phyloP scores from a whole-genome alignment of 2,797 vertebrate genomes.

The Hippocampus kuda region DNA sequence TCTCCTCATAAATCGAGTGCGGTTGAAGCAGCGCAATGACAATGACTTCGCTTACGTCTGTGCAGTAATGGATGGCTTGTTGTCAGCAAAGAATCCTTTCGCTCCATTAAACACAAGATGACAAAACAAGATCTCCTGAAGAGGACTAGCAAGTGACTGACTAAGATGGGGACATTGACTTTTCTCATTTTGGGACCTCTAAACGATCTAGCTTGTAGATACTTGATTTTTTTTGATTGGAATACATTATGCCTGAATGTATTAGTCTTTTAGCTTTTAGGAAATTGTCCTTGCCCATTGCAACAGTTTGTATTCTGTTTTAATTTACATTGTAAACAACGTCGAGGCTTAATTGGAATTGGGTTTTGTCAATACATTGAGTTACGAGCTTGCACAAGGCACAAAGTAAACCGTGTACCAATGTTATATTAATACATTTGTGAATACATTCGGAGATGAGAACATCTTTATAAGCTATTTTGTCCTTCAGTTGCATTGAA shows the following conservation, averaged over 20 bases:
- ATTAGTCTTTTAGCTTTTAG: conserved; percentile 9
- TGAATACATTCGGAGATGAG: not conserved
- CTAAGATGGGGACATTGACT: conserved; percentile 2
- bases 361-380: too few species aligned
- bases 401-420: too few species aligned
- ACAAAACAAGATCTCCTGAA: conserved; percentile 17
- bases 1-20: conserved; percentile 29
- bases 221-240: not conserved
- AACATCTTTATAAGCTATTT: conserved; percentile 15
- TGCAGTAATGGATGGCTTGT: conserved; percentile 39
- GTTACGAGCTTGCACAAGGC: too few species aligned
- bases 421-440: not conserved
- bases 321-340: conserved; percentile 1
- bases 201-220: not conserved
- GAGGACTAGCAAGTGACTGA: conserved; percentile 5
- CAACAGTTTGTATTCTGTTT: conserved; percentile 19
- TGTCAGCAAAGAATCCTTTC: conserved; percentile 53
- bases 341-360: too few species aligned
- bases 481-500: not conserved
- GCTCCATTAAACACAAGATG: conserved; percentile 40
- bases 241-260: not conserved
- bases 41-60: conserved; percentile 30
- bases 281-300: conserved; percentile 35
- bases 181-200: not conserved
- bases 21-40: conserved; percentile 40